Base-by-base conservation (phyloP, 2,888 invertebrate species). In the Dione juno region DNA sequence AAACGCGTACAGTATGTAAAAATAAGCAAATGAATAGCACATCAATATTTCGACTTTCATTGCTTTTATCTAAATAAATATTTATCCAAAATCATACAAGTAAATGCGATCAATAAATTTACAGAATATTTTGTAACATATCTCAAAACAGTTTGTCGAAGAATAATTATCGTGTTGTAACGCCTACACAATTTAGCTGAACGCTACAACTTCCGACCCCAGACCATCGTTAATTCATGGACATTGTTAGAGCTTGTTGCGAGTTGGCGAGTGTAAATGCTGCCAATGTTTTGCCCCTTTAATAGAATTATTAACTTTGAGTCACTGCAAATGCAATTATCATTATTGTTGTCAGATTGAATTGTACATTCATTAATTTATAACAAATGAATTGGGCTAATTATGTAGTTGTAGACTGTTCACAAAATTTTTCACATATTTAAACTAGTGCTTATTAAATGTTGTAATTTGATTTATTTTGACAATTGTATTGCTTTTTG, bases 91-190 rank as follows among this genome's bases (percentile, higher is more conserved):
- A 14, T 14, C 6, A 5, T 43, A 28, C 10, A 43, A 43, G 6
- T n/a, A 43, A n/a, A 45, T 45, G 14, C 45, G n/a, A 54, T 35
- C 3, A 35, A 8, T 35, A 54, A 54, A 35, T 54, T 35, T 35
- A 35, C 35, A 8, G 9, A 35, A 54, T 54, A 54, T 0, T 54
- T 35, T 35, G 28, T 48, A 40, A 54, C 40, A 54, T 53, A 50
- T 19, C 50, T 57, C 67, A 63, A 57, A 70, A 70, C 67, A 66
- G 70, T 67, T 70, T 70, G 70, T 64, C 67, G 66, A 70, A 70
- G 66, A 70, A 54, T 67, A 54, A 70, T 67, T 64, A 70, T 48
- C 63, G 48, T 43, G 54, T 54, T 57, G 57, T 67, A n/a, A 71
- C 67, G 67, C 70, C 70, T 67, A 67, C 63, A 64, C 70, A 71